Evolutionary conservation across 2,888 invertebrate genomes (phyloP), one percentile per base, ranked within the genome.

Genomic region (Cataglyphis livida): DNA sequence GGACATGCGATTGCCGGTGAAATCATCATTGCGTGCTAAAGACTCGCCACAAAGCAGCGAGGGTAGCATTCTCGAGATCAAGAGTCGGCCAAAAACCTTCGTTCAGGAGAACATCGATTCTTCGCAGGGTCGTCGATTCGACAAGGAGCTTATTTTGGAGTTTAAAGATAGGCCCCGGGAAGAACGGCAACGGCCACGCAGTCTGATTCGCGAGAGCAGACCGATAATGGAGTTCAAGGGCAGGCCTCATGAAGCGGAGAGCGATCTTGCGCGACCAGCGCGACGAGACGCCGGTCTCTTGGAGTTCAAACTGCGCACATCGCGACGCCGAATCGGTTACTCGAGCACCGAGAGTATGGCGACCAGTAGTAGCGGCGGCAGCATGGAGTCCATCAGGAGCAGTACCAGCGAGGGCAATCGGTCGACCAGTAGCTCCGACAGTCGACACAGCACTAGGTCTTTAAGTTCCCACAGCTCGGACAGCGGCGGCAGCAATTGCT

Each of bases 331-430:
- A 87, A 94, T 95, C 79, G 96, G 96, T 89, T 97, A 96, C 94
- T 97, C 97, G 9, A 98, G 98, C 92, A 98, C 98, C 44, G 98
- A 98, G 95, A 98, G 98, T 94, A 97, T 98, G 96, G 97, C 97
- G 48, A 98, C 97, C 9, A 98, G 97, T 92, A 98, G 98, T 95
- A 98, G 98, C 93, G 97, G 97, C 73, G 98, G 97, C 62, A 98
- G 98, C 94, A 97, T 98, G 97, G 98, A 98, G 93, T 98, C 98
- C 79, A 95, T 98, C 86, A 96, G 97, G 86, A 98, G 98, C 95
- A 98, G 97, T 94, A 98, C 98, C 82, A 98, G 98, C 94, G 98
- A 98, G 94, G 98, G 98, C 44, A 98, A 98, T 92, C 95, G 98
- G 90, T 98, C 98, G 93, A 98, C 97, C 81, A 97, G 97, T 92